Percentiles rank a stretch among this genome's conserved stretches.
Evolutionary conservation across 1,140 invertebrate species (phyloP).

Genomic region (Diabrotica virgifera): DNA sequence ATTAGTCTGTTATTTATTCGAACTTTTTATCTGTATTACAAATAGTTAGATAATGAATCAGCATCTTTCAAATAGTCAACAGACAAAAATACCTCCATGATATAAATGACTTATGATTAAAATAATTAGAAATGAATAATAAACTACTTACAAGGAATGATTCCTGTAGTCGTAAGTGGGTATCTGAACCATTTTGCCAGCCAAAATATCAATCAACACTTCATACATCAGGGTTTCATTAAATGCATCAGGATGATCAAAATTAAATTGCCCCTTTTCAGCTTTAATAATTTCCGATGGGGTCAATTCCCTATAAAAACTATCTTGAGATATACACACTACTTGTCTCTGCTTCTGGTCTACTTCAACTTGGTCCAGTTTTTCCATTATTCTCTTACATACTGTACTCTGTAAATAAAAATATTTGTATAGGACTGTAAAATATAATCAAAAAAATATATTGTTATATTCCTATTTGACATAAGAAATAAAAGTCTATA

Average conservation of each 20-base stretch:
- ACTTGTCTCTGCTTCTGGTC: constrained; percentile 87
- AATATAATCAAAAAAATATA: constrained; percentile 4
- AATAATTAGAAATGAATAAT: no score
- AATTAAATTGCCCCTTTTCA: constrained; percentile 91
- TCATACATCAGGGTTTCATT: constrained; percentile 80
- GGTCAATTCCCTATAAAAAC: constrained; percentile 88
- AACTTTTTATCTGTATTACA: no score
- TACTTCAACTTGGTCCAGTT: constrained; percentile 85
- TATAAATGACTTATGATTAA: no score
- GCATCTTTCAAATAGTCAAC: no score
- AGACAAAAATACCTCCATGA: no score
- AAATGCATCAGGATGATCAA: constrained; percentile 96
- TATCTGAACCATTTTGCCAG: constrained; percentile 81
- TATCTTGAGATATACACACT: constrained; percentile 92
- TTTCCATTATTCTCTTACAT: constrained; percentile 93
- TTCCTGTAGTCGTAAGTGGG: constrained; percentile 88
- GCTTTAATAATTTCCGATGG: constrained; percentile 78
- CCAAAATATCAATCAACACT: constrained; percentile 76
- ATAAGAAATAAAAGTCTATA: no score
- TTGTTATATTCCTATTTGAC: no score
- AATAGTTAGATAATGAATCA: no score
- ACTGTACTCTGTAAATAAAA: constrained; percentile 79
- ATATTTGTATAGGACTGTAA: constrained; percentile 17
- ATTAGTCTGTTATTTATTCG: no score
- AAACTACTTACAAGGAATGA: constrained; percentile 79